These are phyloP conservation scores for Pluvianellus socialis DNA, from an alignment of 2,113 vertebrate genomes.

Conservation along the genomic window DNA sequence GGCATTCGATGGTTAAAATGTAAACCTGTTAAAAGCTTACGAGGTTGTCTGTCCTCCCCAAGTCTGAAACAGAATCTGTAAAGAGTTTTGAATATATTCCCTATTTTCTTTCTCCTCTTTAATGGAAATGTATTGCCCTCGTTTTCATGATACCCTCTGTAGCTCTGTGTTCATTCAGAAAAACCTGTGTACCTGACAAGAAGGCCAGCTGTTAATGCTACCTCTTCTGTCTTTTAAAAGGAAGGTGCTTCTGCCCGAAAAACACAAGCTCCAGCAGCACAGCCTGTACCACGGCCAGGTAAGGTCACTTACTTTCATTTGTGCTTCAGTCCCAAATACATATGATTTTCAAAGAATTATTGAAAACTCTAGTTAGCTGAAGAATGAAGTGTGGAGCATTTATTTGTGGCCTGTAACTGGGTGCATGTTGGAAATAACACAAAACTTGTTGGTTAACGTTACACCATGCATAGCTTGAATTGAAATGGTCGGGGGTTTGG, in stretches of 20 bases:
- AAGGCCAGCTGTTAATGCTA: not conserved
- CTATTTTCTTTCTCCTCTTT: not conserved
- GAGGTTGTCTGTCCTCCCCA: not conserved
- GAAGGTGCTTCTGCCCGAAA: slow-evolving; percentile 97
- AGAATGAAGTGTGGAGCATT: not conserved
- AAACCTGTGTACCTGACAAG: fast-evolving
- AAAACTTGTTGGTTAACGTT: not conserved
- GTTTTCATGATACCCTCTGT: not conserved
- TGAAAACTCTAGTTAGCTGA: not conserved
- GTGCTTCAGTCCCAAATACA: not conserved
- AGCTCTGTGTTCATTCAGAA: not conserved
- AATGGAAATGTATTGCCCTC: not conserved
- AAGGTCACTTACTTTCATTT: not conserved
- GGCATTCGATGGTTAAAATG: not conserved
- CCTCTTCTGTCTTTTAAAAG: slow-evolving; percentile 71
- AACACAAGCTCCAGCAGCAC: slow-evolving; percentile 92
- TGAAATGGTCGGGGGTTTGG: not conserved
- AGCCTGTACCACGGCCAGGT: slow-evolving; percentile 97
- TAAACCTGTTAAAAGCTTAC: not conserved
- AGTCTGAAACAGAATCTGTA: not conserved
- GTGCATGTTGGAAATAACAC: not conserved
- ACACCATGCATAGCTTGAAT: not conserved
- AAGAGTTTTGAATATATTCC: not conserved
- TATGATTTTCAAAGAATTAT: not conserved
- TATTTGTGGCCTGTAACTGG: not conserved